Percentiles rank a stretch among this genome's conserved stretches.
phyloP scores from a whole-genome alignment of 2,797 vertebrate species.

The Muscicapa striata region DNA sequence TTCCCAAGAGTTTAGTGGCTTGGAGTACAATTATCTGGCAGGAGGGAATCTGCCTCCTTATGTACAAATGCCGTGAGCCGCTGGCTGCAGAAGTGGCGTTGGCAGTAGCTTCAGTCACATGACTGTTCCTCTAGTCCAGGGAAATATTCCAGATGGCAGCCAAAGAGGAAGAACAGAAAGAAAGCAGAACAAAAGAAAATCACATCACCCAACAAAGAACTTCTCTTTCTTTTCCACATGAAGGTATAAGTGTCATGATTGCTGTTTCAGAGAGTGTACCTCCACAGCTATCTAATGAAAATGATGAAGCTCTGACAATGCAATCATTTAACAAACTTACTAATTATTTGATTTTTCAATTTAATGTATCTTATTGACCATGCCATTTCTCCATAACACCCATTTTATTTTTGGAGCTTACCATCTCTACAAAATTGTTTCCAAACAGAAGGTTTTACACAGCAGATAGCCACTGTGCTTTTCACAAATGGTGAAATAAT shows the following conservation, averaged over 20 bases:
- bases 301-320: background rate
- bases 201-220: background rate
- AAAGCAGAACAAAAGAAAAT: conserved; percentile 13
- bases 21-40: background rate
- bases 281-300: background rate
- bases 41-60: background rate
- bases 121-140: conserved; percentile 23
- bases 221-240: background rate
- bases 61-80: background rate
- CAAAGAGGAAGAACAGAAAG: conserved; percentile 31
- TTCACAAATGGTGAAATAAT: background rate
- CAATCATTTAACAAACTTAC: background rate
- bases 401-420: background rate
- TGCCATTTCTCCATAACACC: background rate
- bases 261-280: background rate
- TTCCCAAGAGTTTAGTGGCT: background rate
- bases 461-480: background rate
- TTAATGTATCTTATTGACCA: background rate
- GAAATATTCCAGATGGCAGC: conserved; percentile 48
- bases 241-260: background rate
- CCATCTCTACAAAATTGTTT: background rate
- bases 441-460: background rate
- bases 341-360: background rate
- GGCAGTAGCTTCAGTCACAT: conserved; percentile 43
- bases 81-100: conserved; percentile 21